Base-by-base conservation (phyloP, 2,888 invertebrate genomes). In the Chalcosyrphus nemorum region DNA sequence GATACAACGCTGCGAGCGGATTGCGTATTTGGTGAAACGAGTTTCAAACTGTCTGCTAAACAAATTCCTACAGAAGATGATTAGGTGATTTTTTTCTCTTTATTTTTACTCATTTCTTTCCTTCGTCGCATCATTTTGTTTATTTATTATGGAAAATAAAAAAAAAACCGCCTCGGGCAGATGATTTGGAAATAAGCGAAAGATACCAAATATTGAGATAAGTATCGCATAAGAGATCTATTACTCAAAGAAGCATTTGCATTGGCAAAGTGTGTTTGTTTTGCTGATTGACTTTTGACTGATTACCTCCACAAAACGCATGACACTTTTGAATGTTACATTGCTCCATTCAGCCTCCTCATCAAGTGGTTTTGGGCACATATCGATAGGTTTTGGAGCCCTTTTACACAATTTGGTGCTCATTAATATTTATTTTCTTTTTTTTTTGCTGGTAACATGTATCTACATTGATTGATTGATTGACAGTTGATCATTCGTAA, bases 1-100 rank as follows among this genome's bases (percentile, higher is more conserved):
- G 61, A 61, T 61, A 68, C 45, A 57, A 50, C 57, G 41, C 59
- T 61, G 52, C 1, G 24, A 76, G 66, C 41, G 35, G 41, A 76
- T 65, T 81, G 65, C 63, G 76, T 65, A 68, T 77, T 82, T 66
- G 82, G 54, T 61, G 50, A 77, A 72, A 82, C 82, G 61, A 61
- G 82, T 71, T 82, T 82, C 3, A 29, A 19, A 15, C 29, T 74
- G 17, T 57, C 70, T 47, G n/a, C 29, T 47, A 59, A 61, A 54
- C 52, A 52, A 35, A 65, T 38, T 71, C 45, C 17, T 54, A 66
- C 19, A n/a, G 32, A 57, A n/a, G 59, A 47, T 35, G 70, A 45
- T 19, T 56, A 21, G 6, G 52, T 4, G 21, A 35, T 59, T 41
- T 50, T 52, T 27, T 41, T 21, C 32, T 43, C 4, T 66, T n/a